Base-by-base conservation (phyloP, 2,113 vertebrate species). In the Mus pahari region DNA sequence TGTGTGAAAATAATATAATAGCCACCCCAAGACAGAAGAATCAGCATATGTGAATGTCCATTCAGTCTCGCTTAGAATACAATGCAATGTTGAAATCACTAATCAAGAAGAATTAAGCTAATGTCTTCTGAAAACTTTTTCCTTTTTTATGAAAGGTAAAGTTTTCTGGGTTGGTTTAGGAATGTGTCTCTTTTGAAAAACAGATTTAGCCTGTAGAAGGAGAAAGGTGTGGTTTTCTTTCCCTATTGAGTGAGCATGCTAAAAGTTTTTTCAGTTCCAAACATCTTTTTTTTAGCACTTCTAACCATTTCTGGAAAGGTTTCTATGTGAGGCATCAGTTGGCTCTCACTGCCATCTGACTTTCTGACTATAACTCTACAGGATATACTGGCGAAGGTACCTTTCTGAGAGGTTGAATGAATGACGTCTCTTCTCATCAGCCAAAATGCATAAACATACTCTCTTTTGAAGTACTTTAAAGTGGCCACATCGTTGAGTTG, bases 151-250 rank as follows among this genome's bases (percentile, higher is more conserved):
- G 20, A 91, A 68, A 33, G 5, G 24, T 55, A 55, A 60, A 33
- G 19, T 74, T 87, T n/a, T 70, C 39, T 91, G 68, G n/a, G 13
- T 66, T 93, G 71, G 77, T n/a, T 91, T 93, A 45, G 60, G 58
- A 93, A 39, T 60, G 13, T 12, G 36, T 82, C 0, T 79, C 31
- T 92, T 36, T 42, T 64, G 50, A 77, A 11, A 62, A 39, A 71
- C 42, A 58, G 48, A 39, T 53, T 92, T 90, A n/a, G 6, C 26
- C 20, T 64, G 14, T 82, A 45, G 31, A 92, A n/a, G 60, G 60
- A 58, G 9, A 58, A 9, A 66, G 62, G 7, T 11, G n/a, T 81
- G 9, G 12, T 64, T 75, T 87, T 81, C 50, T 89, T 91, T 71
- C 12, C 83, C 36, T 86, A 17, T 73, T 5, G 39, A 93, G 19